These are phyloP conservation scores for Prenolepis imparis DNA, from an alignment of 2,888 invertebrate species.

Conservation along the genomic window DNA sequence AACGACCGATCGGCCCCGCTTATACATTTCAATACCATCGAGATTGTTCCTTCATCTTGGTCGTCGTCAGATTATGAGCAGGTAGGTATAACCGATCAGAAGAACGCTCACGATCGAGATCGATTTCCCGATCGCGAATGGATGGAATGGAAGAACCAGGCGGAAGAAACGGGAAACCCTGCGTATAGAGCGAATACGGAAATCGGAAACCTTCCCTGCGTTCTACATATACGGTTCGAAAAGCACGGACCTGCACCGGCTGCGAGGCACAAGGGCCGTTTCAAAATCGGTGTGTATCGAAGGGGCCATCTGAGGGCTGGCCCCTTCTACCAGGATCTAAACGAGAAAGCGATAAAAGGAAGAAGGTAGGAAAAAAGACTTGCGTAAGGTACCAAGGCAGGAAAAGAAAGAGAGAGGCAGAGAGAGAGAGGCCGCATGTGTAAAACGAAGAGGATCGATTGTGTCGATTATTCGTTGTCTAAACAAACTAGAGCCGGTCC, in stretches of 20 bases:
- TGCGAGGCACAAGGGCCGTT: slow-evolving; percentile 55
- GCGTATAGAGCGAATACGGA: slow-evolving; percentile 70
- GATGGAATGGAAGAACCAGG: slow-evolving; percentile 33
- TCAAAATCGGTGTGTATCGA: slow-evolving; percentile 70
- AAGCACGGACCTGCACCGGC: slow-evolving; percentile 29
- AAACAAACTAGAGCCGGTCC: slow-evolving; percentile 84
- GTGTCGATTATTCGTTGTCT: slow-evolving; percentile 86
- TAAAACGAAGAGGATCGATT: slow-evolving; percentile 77
- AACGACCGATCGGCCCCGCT: neutral
- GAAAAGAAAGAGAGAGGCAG: neutral
- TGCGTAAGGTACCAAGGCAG: neutral
- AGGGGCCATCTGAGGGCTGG: slow-evolving; percentile 61
- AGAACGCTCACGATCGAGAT: slow-evolving; percentile 57
- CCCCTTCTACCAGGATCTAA: slow-evolving; percentile 21
- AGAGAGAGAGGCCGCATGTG: slow-evolving; percentile 31
- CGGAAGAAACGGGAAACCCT: slow-evolving; percentile 58
- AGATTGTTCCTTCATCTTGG: neutral
- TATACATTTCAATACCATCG: slow-evolving; percentile 22
- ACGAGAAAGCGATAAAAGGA: slow-evolving; percentile 48
- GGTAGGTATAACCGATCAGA: slow-evolving; percentile 48
- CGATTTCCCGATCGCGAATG: slow-evolving; percentile 59
- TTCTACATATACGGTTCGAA: slow-evolving; percentile 71
- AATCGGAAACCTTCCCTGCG: slow-evolving; percentile 75
- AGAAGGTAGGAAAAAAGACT: slow-evolving; percentile 51
- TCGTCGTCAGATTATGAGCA: slow-evolving; percentile 16